These are phyloP conservation scores for Scrobipalpa costella DNA, from an alignment of 2,888 invertebrate genomes.

Conservation along the genomic window DNA sequence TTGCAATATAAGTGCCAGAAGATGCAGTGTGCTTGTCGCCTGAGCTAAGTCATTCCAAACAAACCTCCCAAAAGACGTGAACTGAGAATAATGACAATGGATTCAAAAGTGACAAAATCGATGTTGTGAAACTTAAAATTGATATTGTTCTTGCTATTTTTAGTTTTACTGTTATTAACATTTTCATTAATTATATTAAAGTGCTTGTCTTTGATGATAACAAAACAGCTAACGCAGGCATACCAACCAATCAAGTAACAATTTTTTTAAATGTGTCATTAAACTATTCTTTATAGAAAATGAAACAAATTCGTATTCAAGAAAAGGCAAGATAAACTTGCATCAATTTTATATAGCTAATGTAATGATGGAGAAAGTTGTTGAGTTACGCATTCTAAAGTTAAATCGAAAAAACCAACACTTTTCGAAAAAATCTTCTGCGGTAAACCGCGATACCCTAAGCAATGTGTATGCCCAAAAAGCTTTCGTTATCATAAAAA, in stretches of 20 bases:
- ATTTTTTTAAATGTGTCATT: not conserved
- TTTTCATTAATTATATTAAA: conserved; percentile 45
- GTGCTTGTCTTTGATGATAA: conserved; percentile 52
- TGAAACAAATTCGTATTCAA: not conserved
- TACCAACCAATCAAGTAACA: not conserved
- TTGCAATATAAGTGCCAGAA: conserved; percentile 35
- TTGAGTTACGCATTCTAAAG: too few relatives aligned
- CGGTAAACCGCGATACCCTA: too few relatives aligned
- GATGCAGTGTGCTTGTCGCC: conserved; percentile 28
- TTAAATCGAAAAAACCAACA: too few relatives aligned
- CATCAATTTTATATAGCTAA: too few relatives aligned
- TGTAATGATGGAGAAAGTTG: too few relatives aligned
- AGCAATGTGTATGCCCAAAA: not conserved
- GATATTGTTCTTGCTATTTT: conserved; percentile 33
- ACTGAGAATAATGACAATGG: conserved; percentile 7
- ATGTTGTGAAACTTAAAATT: conserved; percentile 27
- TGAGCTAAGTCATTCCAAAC: conserved; percentile 5
- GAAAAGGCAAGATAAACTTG: not conserved
- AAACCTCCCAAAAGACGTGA: conserved; percentile 24
- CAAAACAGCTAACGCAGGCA: not conserved
- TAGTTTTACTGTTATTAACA: conserved; percentile 62
- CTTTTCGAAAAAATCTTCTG: too few relatives aligned
- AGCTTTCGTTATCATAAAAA: not conserved
- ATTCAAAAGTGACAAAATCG: conserved; percentile 12
- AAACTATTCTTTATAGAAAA: not conserved